Evolutionary conservation across 1,140 invertebrate species (phyloP).

Genomic region (Papilio aristodemus): DNA sequence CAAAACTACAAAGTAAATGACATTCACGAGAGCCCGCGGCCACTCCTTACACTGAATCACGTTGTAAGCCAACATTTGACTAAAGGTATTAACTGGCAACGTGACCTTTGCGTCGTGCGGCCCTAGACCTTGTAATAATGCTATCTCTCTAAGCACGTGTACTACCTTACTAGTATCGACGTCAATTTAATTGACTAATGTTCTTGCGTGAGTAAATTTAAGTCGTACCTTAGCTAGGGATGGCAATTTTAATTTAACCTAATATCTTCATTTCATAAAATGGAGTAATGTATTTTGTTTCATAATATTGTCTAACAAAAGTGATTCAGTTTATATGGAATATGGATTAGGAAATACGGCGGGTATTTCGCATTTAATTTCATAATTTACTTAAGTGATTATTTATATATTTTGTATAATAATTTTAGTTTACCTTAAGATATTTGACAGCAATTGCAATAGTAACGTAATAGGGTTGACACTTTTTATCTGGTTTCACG

Average conservation of each 20-base stretch:
- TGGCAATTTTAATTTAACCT: not conserved
- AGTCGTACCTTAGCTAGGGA: not conserved
- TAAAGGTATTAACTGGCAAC: conserved; percentile 10
- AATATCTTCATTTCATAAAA: not conserved
- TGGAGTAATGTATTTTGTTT: not conserved
- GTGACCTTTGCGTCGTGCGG: conserved; percentile 29
- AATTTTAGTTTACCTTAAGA: not conserved
- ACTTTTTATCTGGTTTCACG: not conserved
- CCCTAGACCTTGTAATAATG: conserved; percentile 32
- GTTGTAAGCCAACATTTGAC: conserved; percentile 21
- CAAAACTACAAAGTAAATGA: conserved; percentile 26
- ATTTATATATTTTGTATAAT: not conserved
- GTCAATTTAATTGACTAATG: conserved; percentile 32
- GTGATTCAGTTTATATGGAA: not conserved
- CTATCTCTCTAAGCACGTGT: conserved; percentile 22
- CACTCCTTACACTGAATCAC: conserved; percentile 30
- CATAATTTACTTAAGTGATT: not conserved
- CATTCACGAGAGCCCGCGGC: conserved; percentile 26
- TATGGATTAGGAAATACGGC: not conserved
- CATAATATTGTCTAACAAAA: not conserved
- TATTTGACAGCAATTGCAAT: not conserved
- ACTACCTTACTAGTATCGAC: conserved; percentile 22
- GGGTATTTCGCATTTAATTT: not conserved
- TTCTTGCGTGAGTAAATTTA: conserved; percentile 16
- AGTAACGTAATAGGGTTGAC: not conserved